A percentile compares a stretch with the other conserved stretches of the same genome.
Evolutionary conservation across 2,888 invertebrate species (phyloP).

Genomic region (Erebia epiphron): DNA sequence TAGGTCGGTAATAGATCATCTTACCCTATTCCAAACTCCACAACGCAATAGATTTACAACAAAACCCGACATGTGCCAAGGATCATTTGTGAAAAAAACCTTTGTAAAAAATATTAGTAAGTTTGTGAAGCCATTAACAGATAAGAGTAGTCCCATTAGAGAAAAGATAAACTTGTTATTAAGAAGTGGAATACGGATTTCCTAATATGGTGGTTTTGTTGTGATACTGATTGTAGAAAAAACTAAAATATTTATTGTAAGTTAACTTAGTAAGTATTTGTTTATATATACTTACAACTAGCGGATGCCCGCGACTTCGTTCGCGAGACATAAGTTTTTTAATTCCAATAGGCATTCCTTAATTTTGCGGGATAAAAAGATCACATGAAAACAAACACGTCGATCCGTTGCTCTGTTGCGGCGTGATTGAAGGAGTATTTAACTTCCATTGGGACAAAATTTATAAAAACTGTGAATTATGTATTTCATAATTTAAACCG

Average conservation of each 20-base stretch:
- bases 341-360: too few species aligned
- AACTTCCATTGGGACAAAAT: too few species aligned
- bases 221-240: constrained; percentile 30
- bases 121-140: constrained; percentile 60
- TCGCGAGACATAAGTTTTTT: too few species aligned
- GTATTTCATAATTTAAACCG: too few species aligned
- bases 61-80: constrained; percentile 42
- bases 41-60: constrained; percentile 50
- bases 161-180: constrained; percentile 55
- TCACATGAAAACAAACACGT: too few species aligned
- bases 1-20: background rate
- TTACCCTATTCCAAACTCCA: constrained; percentile 40
- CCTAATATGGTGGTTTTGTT: constrained; percentile 37
- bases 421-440: too few species aligned
- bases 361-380: too few species aligned
- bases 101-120: constrained; percentile 50
- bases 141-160: constrained; percentile 57
- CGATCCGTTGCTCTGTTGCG: too few species aligned
- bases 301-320: too few species aligned
- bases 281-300: too few species aligned
- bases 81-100: constrained; percentile 39
- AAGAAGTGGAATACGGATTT: constrained; percentile 33
- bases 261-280: background rate
- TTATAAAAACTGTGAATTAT: too few species aligned
- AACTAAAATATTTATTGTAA: constrained; percentile 13